Evolutionary conservation across 2,888 invertebrate species (phyloP).

Genomic region (Hydriomena furcata): DNA sequence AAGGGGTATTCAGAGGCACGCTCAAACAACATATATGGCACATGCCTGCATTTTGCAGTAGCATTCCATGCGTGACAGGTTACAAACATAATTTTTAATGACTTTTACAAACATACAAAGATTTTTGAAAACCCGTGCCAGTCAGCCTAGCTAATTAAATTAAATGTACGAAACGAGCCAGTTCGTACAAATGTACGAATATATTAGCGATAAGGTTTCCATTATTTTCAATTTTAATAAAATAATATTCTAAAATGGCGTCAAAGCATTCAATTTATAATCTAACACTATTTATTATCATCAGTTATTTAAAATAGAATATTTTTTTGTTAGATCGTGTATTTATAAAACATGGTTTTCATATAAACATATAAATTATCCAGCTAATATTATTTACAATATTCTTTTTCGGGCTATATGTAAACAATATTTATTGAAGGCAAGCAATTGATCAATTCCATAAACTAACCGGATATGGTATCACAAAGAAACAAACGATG

Average conservation of each 20-base stretch:
- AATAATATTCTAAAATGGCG: slow-evolving; percentile 1
- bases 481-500: slow-evolving; percentile 46
- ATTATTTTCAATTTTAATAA: background rate
- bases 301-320: slow-evolving; percentile 62
- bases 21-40: no score
- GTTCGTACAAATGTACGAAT: background rate
- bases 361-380: slow-evolving; percentile 65
- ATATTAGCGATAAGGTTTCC: background rate
- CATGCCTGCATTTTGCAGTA: no score
- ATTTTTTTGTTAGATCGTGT: slow-evolving; percentile 66
- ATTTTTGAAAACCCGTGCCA: slow-evolving; percentile 3
- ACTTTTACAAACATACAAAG: slow-evolving; percentile 21
- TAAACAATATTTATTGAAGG: slow-evolving; percentile 66
- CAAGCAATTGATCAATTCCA: slow-evolving; percentile 65
- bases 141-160: background rate
- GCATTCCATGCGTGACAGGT: no score
- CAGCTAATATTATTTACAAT: slow-evolving; percentile 75
- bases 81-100: slow-evolving; percentile 18
- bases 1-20: no score
- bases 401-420: slow-evolving; percentile 70
- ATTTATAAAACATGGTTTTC: slow-evolving; percentile 64
- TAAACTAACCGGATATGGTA: slow-evolving; percentile 41
- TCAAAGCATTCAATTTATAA: slow-evolving; percentile 35
- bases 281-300: slow-evolving; percentile 76
- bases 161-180: background rate